Conservation (phyloP, 2,888 invertebrate genomes). For the Eristalinus sepulchralis region DNA sequence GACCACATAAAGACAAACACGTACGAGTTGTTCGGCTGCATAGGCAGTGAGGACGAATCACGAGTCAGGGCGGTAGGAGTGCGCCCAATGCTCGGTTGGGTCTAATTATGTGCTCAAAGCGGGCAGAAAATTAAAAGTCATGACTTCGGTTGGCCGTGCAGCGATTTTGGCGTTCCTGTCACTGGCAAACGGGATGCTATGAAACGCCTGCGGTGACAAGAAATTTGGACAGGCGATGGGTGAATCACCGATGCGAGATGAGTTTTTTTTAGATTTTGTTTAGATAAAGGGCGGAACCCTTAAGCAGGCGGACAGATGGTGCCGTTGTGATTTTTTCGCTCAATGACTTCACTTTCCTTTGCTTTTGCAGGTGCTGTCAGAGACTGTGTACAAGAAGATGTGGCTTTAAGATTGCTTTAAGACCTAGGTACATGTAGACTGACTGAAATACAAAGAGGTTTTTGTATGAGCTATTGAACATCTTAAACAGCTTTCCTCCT, state of each 20-base stretch:
- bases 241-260: background rate
- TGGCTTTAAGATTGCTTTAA: too few relatives aligned
- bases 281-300: too few relatives aligned
- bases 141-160: constrained; percentile 20
- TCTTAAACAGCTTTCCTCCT: too few relatives aligned
- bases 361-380: too few relatives aligned
- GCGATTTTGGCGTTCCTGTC: background rate
- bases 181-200: background rate
- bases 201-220: background rate
- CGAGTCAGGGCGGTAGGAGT: background rate
- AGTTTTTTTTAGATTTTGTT: too few relatives aligned
- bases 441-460: too few relatives aligned
- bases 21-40: background rate
- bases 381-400: too few relatives aligned
- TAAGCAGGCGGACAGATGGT: too few relatives aligned
- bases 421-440: too few relatives aligned
- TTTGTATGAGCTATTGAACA: too few relatives aligned
- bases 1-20: constrained; percentile 28
- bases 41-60: background rate
- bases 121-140: constrained; percentile 68
- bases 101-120: constrained; percentile 67
- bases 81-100: constrained; percentile 54
- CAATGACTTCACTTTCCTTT: too few relatives aligned
- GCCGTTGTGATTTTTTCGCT: too few relatives aligned
- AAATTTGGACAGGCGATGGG: background rate